Percentiles rank a stretch among this genome's conserved stretches.
phyloP scores from a whole-genome alignment of 2,888 invertebrate species.

The Nemotelus pantherinus region DNA sequence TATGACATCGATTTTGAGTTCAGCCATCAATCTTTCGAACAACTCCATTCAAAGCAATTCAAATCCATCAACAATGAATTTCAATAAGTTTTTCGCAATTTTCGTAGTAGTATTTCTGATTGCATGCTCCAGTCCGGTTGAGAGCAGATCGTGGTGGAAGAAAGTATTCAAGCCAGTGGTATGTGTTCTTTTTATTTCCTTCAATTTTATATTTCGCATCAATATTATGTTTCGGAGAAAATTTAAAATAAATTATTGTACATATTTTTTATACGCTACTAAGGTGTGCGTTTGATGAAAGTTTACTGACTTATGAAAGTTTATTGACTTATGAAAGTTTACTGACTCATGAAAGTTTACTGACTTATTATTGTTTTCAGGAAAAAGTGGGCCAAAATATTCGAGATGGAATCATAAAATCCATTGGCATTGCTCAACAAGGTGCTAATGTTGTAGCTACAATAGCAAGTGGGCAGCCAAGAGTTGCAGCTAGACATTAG shows the following conservation, averaged over 20 bases:
- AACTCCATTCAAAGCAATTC: not conserved
- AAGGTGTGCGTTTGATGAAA: too few relatives aligned
- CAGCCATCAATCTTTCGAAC: too few relatives aligned
- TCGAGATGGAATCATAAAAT: constrained; percentile 11
- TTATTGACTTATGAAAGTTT: not conserved
- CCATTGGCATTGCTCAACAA: constrained; percentile 17
- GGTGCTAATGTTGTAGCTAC: constrained; percentile 28
- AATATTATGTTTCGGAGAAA: too few relatives aligned
- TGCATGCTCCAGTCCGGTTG: not conserved
- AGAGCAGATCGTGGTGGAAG: constrained; percentile 1
- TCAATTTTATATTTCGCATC: not conserved
- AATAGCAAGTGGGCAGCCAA: not conserved
- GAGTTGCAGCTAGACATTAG: not conserved
- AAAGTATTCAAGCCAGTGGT: constrained; percentile 31
- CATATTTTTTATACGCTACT: not conserved
- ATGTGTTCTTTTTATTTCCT: not conserved
- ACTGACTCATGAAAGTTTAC: too few relatives aligned
- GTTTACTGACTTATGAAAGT: too few relatives aligned
- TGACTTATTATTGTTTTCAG: not conserved
- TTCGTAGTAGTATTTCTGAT: not conserved
- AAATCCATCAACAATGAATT: not conserved
- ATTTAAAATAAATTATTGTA: not conserved
- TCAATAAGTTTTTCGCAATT: not conserved
- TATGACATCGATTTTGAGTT: too few relatives aligned
- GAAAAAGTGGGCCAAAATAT: constrained; percentile 23